A percentile compares a stretch with the other conserved stretches of the same genome.
Conservation (phyloP, 2,113 vertebrate species). For the Megaceryle torquata region DNA sequence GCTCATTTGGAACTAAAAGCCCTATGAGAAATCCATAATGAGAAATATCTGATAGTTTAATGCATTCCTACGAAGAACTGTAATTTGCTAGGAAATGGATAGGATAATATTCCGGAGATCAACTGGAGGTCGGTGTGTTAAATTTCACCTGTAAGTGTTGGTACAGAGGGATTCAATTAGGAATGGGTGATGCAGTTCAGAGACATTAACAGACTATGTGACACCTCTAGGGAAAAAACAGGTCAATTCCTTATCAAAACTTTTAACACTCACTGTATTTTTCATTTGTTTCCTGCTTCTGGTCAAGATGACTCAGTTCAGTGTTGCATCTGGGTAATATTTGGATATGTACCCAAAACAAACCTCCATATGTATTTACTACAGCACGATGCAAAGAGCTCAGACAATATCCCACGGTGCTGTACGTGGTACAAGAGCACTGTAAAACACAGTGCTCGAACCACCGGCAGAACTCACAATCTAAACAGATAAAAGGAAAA, state of each 20-base stretch:
- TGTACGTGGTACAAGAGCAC: too few relatives aligned
- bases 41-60: constrained; percentile 34
- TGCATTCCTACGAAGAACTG: constrained; percentile 29
- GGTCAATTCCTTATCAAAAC: neutral
- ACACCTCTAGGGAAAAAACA: neutral
- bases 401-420: neutral
- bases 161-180: neutral
- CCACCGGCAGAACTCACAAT: neutral
- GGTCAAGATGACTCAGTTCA: neutral
- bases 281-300: neutral
- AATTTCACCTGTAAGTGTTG: neutral
- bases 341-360: neutral
- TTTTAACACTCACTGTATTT: neutral
- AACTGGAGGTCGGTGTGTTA: neutral
- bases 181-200: neutral
- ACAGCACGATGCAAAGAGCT: neutral
- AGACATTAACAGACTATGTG: neutral
- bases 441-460: neutral
- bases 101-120: constrained; percentile 20
- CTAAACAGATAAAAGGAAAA: neutral
- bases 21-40: constrained; percentile 25
- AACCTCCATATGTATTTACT: neutral
- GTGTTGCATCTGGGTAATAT: neutral
- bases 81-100: constrained; percentile 19
- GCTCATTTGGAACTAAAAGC: constrained; percentile 50